Conservation (phyloP, 2,888 invertebrate genomes). For the Cinara cedri region DNA sequence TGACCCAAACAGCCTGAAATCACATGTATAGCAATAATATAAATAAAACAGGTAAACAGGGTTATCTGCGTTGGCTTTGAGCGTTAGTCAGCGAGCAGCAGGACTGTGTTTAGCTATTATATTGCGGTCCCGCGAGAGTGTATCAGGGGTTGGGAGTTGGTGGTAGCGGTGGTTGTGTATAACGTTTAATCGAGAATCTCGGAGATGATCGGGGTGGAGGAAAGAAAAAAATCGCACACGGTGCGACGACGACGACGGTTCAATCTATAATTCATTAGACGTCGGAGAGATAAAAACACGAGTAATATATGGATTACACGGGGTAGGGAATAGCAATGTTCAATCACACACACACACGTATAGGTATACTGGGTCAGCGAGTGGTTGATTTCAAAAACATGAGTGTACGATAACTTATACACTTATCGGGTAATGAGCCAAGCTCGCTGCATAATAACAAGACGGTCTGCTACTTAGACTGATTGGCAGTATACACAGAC, state of each 20-base stretch:
- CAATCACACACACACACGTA: constrained; percentile 24
- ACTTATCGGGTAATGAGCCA: constrained; percentile 43
- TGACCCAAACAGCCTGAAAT: constrained; percentile 90
- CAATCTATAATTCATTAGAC: constrained; percentile 56
- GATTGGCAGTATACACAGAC: constrained; percentile 36
- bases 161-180: not conserved
- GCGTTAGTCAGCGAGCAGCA: constrained; percentile 5
- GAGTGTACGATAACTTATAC: constrained; percentile 44
- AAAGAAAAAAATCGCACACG: constrained; percentile 28
- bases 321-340: constrained; percentile 39
- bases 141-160: too few relatives aligned
- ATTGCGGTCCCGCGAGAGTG: too few relatives aligned
- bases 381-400: constrained; percentile 46
- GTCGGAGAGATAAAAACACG: constrained; percentile 53
- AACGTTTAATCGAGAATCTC: constrained; percentile 38
- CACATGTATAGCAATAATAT: too few relatives aligned
- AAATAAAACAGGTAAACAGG: too few relatives aligned
- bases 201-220: constrained; percentile 1
- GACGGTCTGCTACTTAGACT: constrained; percentile 45
- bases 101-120: not conserved
- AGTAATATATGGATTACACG: constrained; percentile 30
- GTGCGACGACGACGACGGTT: constrained; percentile 20
- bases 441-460: constrained; percentile 52
- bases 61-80: not conserved
- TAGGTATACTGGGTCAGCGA: not conserved